A percentile compares a stretch with the other conserved stretches of the same genome.
Conservation (phyloP, 1,140 invertebrate species). For the Diachasmimorpha longicaudata region DNA sequence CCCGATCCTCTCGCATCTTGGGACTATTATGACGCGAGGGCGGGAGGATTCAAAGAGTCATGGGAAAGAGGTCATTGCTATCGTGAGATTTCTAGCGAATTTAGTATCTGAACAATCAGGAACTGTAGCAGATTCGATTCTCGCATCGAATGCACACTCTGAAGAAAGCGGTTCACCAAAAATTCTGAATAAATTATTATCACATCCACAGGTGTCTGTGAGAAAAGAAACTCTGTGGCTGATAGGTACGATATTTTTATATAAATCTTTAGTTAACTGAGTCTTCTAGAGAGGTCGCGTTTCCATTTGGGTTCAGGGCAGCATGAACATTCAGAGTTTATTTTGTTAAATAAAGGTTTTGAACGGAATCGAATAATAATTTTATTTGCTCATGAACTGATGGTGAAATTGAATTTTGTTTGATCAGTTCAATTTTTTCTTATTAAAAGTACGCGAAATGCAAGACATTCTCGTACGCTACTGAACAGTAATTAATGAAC, state of each 20-base stretch:
- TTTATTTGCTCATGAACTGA: too few relatives aligned
- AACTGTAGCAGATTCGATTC: constrained; percentile 37
- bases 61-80: constrained; percentile 43
- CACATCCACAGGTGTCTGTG: constrained; percentile 43
- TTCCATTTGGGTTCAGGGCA: too few relatives aligned
- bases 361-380: too few relatives aligned
- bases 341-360: too few relatives aligned
- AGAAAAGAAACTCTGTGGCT: constrained; percentile 55
- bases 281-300: too few relatives aligned
- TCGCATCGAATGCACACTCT: constrained; percentile 35
- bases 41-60: background rate
- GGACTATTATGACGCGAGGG: constrained; percentile 20
- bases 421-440: too few relatives aligned
- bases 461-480: too few relatives aligned
- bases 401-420: too few relatives aligned
- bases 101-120: constrained; percentile 38
- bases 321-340: too few relatives aligned
- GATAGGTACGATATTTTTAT: constrained; percentile 40
- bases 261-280: too few relatives aligned
- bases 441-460: too few relatives aligned
- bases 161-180: background rate
- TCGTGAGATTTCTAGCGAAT: constrained; percentile 51
- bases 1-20: constrained; percentile 11
- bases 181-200: constrained; percentile 42
- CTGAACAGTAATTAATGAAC: too few relatives aligned